Evolutionary conservation across 2,888 invertebrate species (phyloP).

Genomic region (Thymelicus acteon): DNA sequence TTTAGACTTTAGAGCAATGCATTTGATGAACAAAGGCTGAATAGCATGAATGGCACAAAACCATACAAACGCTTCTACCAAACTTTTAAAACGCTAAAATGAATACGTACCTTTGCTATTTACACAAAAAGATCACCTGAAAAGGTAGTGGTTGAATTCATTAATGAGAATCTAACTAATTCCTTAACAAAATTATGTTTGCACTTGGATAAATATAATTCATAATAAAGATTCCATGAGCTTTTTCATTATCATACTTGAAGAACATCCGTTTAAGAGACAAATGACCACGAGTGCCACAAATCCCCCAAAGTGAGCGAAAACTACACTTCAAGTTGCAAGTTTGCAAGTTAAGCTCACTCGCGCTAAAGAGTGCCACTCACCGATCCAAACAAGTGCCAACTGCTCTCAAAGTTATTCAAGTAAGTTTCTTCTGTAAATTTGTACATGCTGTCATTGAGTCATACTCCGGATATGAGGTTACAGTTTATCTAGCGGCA

Average conservation of each 20-base stretch:
- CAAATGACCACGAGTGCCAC: neutral
- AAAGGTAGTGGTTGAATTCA: slow-evolving; percentile 20
- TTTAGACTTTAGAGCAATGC: slow-evolving; percentile 30
- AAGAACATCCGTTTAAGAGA: neutral
- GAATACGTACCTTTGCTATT: slow-evolving; percentile 4
- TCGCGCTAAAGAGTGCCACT: neutral
- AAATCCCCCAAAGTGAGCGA: neutral
- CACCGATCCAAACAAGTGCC: neutral
- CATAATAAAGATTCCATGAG: too few relatives aligned
- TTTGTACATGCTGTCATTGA: neutral
- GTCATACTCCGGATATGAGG: too few relatives aligned
- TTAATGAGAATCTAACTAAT: neutral
- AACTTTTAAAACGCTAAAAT: slow-evolving; percentile 31
- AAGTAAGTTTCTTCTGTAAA: slow-evolving; percentile 3
- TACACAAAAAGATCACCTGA: slow-evolving; percentile 6
- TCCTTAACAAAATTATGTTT: neutral
- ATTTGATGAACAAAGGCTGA: slow-evolving; percentile 36
- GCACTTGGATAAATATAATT: neutral
- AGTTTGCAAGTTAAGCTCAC: slow-evolving; percentile 7
- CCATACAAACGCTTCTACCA: slow-evolving; percentile 26
- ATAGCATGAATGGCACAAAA: slow-evolving; percentile 30
- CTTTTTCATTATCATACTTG: neutral
- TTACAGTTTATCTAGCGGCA: neutral
- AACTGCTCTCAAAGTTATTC: slow-evolving; percentile 1
- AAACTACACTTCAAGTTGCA: neutral